Conservation (phyloP, 2,797 vertebrate genomes). For the Antennarius maculatus region DNA sequence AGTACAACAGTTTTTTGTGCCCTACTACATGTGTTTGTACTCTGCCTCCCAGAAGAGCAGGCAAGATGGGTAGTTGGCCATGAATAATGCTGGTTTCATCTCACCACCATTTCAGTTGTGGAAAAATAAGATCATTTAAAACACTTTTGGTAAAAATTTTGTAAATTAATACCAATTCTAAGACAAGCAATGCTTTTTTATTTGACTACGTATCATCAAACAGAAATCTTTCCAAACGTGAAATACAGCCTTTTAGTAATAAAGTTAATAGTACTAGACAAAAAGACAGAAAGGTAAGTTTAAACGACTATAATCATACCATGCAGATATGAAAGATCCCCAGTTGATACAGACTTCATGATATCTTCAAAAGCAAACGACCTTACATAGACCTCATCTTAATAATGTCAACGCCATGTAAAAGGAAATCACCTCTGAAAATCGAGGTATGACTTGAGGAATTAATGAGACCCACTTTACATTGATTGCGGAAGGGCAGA, state of each 20-base stretch:
- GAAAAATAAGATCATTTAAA: no score
- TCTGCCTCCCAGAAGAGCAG: no score
- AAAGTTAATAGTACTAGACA: neutral
- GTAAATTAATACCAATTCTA: no score
- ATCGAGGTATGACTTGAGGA: conserved; percentile 47
- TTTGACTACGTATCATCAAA: neutral
- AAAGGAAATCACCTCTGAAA: conserved; percentile 40
- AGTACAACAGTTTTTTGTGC: no score
- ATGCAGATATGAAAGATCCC: neutral
- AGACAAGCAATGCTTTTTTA: neutral
- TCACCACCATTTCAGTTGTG: no score
- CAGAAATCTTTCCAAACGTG: neutral
- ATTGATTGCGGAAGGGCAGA: conserved; percentile 61
- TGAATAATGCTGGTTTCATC: no score
- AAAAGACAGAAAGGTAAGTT: conserved; percentile 1
- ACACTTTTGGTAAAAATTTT: no score
- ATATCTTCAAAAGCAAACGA: conserved; percentile 12
- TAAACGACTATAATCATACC: conserved; percentile 5
- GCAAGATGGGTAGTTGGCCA: no score
- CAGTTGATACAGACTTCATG: conserved; percentile 7
- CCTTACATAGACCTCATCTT: conserved; percentile 16
- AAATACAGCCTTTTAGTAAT: conserved; percentile 1
- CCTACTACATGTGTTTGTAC: no score
- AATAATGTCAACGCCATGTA: conserved; percentile 27
- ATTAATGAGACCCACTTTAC: conserved; percentile 63